Evolutionary conservation across 2,113 vertebrate species (phyloP).

Genomic region (Spilogale gracilis): DNA sequence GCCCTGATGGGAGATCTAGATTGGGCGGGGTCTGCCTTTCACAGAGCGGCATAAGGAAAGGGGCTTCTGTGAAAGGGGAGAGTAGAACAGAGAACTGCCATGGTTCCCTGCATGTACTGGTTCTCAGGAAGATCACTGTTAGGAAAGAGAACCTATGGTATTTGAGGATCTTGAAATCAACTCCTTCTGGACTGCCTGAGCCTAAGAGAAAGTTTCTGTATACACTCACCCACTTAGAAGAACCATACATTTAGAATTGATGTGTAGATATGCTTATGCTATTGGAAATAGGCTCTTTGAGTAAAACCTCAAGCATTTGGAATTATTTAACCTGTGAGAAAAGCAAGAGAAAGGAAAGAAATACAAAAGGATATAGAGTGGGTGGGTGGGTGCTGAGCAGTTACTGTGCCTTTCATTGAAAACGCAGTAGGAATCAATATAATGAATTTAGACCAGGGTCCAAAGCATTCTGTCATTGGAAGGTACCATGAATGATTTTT

Average conservation of each 20-base stretch:
- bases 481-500: background rate
- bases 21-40: background rate
- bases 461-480: background rate
- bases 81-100: background rate
- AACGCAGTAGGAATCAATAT: background rate
- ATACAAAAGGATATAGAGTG: background rate
- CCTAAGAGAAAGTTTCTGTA: background rate
- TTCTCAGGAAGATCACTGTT: constrained; percentile 47
- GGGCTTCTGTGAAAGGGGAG: background rate
- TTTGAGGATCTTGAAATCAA: background rate
- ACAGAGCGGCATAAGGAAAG: background rate
- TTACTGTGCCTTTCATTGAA: background rate
- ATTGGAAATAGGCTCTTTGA: background rate
- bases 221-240: background rate
- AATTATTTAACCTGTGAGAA: constrained; percentile 28
- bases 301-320: background rate
- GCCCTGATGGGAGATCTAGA: background rate
- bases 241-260: background rate
- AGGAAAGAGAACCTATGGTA: background rate
- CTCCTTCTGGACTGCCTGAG: background rate
- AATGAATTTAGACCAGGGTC: background rate
- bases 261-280: background rate
- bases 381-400: background rate
- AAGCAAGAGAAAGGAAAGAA: constrained; percentile 22
- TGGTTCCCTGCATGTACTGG: background rate